A percentile compares a stretch with the other conserved stretches of the same genome.
These are phyloP conservation scores for Hirtodrosophila histrioides DNA, from an alignment of 2,888 invertebrate species.

Conservation along the genomic window DNA sequence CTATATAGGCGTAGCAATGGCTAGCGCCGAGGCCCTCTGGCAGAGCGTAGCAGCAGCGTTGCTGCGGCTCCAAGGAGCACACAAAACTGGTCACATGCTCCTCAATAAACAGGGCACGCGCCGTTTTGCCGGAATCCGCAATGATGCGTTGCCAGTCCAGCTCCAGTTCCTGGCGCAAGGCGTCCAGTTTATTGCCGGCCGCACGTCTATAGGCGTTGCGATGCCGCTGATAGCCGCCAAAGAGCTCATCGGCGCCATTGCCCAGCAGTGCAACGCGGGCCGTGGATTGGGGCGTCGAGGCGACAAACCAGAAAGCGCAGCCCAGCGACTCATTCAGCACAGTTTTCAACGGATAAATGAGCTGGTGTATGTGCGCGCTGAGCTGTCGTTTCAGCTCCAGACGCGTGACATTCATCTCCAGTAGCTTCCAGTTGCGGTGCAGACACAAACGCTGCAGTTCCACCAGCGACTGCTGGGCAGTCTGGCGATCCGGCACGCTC, in stretches of 20 bases:
- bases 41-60: conserved; percentile 84
- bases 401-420: conserved; percentile 90
- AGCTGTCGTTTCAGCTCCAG: conserved; percentile 87
- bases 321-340: conserved; percentile 98
- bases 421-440: conserved; percentile 91
- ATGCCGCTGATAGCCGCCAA: conserved; percentile 97
- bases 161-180: conserved; percentile 87
- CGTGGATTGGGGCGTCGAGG: conserved; percentile 80
- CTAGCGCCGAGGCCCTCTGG: conserved; percentile 95
- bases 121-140: conserved; percentile 93
- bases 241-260: conserved; percentile 98
- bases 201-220: conserved; percentile 89
- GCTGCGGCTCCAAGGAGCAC: conserved; percentile 87
- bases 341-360: conserved; percentile 93
- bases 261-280: conserved; percentile 87
- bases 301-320: conserved; percentile 97
- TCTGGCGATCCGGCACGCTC: conserved; percentile 93
- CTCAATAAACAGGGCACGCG: conserved; percentile 92
- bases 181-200: conserved; percentile 82
- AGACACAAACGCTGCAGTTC: conserved; percentile 89
- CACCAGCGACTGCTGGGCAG: conserved; percentile 89
- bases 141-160: conserved; percentile 94
- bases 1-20: conserved; percentile 91
- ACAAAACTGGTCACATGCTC: conserved; percentile 89
- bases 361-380: conserved; percentile 87